Base-by-base conservation (phyloP, 2,797 vertebrate species). In the Peromyscus aztecus region DNA sequence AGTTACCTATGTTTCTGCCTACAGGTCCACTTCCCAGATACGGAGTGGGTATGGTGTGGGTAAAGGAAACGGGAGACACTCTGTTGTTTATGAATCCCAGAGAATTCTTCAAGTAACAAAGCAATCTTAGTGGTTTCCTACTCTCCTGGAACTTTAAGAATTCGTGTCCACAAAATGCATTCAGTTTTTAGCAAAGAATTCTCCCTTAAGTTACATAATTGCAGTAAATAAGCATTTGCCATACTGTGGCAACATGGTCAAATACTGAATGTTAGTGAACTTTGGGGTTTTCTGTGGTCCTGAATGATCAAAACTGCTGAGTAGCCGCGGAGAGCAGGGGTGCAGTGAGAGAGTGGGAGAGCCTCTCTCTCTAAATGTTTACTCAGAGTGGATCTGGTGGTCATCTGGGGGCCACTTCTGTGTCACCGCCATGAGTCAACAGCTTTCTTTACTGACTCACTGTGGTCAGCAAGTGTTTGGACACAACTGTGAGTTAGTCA, bases 381-480 rank as follows among this genome's bases (percentile, higher is more conserved):
- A 43, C 52, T 85, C 93, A 59, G 87, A 82, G 67, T 86, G 49
- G 57, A 46, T 90, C 81, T 93, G 86, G 85, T 40, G 59, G 49
- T 71, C 3, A 77, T 91, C 86, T 75, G n/a, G 85, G 57, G 73
- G 71, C 67, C 82, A 21, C 76, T 90, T 95, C 92, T 94, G 19
- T 93, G 94, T 90, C 86, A 17, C 13, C 90, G 89, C 29, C 49
- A 3, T 97, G 96, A 97, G 89, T 95, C 97, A 96, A 17, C 23
- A 65, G 10, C 89, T 73, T 88, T 90, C 92, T 91, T 73, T 43
- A 63, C 95, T 96, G 91, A 97, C 93, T 97, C 97, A 97, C 19
- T 67, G 96, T 89, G 94, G 97, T 90, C 52, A 49, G 71, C 75
- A 59, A 84, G 76, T 63, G 40, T 91, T 89, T 63, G 80, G 87